Evolutionary conservation across 2,797 vertebrate genomes (phyloP), one percentile per base, ranked within the genome.

Genomic region (Eidolon dupreanum): DNA sequence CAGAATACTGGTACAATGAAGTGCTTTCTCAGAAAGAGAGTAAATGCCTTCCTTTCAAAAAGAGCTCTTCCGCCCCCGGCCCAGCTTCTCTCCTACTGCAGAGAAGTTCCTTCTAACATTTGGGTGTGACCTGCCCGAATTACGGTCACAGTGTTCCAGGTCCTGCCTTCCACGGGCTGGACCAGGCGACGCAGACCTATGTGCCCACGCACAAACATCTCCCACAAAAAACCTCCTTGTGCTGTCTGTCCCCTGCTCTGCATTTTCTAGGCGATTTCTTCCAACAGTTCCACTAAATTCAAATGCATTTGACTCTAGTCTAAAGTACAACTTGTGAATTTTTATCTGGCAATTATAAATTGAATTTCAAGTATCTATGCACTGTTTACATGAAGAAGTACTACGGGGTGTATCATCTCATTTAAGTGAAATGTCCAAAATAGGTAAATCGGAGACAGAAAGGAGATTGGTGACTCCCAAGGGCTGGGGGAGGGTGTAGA

Each of bases 401-500:
- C 43, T 53, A 36, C 33, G 16, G 61, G 33, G 5, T 5, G 10
- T 31, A 33, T 5, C 24, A 68, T 74, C 22, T 13, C 10, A 3
- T 88, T 86, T 24, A 4, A 36, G 5, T 0, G 33, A 59, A 57
- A 79, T n/a, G n/a, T 73, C 38, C 55, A 15, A 36, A 77, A 68
- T 5, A 36, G 38, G 55, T 63, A 53, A 65, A 38, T 55, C 20
- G 49, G 63, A 90, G 20, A 68, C 6, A 78, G 66, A 81, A 86
- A 20, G 22, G 5, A 63, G 36, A 43, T 15, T 24, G 33, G 53
- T 2, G 53, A 22, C 3, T 15, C n/a, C 16, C 59, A 63, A 81
- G 33, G 8, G 43, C 73, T 1, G 4, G 24, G 20, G 0, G 2
- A 36, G 55, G 38, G 2, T n/a, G 13, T 7, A 51, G 8, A 10